phyloP scores from a whole-genome alignment of 2,888 invertebrate genomes.

The Ornithoptera priamus region DNA sequence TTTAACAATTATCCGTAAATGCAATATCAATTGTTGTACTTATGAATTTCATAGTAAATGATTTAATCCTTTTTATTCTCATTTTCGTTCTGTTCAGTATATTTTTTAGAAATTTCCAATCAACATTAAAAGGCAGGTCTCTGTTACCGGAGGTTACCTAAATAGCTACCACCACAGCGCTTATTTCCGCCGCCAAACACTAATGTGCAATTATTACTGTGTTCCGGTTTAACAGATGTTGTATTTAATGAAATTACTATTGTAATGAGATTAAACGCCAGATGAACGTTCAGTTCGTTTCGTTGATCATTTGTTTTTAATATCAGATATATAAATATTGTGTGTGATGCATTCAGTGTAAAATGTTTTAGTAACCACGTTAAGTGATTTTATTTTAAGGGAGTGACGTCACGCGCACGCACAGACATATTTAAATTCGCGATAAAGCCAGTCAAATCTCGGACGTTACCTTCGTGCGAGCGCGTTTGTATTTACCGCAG shows the following conservation, averaged over 20 bases:
- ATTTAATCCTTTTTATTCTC: too few relatives aligned
- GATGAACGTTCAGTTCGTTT: too few relatives aligned
- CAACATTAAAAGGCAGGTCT: too few relatives aligned
- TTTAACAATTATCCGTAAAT: not conserved
- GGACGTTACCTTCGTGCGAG: conserved; percentile 25
- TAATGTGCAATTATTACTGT: not conserved
- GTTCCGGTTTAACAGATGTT: not conserved
- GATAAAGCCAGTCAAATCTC: conserved; percentile 28
- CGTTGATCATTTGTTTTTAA: not conserved
- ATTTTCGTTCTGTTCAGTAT: too few relatives aligned
- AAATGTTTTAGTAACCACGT: conserved; percentile 14
- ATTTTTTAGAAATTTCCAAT: too few relatives aligned
- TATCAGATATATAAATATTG: not conserved
- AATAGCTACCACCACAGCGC: too few relatives aligned
- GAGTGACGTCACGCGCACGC: conserved; percentile 18
- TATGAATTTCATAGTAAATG: not conserved
- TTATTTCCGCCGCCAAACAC: not conserved
- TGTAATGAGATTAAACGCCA: too few relatives aligned
- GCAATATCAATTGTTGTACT: not conserved
- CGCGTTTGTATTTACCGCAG: conserved; percentile 26
- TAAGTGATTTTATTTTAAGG: conserved; percentile 20
- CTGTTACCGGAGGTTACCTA: too few relatives aligned
- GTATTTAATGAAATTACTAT: not conserved
- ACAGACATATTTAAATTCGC: conserved; percentile 21
- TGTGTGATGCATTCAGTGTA: not conserved